Evolutionary conservation across 2,113 vertebrate genomes (phyloP).

Genomic region (Aphyosemion australe): DNA sequence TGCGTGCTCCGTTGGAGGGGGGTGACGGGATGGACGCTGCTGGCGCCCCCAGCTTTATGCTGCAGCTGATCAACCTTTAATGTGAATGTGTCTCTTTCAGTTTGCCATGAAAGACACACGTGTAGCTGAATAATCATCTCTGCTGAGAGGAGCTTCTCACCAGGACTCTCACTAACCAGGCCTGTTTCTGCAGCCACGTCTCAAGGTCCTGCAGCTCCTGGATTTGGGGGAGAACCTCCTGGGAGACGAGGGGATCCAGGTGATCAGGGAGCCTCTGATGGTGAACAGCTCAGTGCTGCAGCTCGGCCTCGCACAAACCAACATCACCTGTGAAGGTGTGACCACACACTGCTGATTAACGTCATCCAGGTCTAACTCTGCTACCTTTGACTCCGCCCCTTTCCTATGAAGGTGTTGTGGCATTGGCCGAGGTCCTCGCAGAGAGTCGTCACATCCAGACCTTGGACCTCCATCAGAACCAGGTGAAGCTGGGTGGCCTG

Average conservation of each 20-base stretch:
- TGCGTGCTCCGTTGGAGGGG: no score
- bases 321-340: slow-evolving; percentile 79
- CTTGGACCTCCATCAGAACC: slow-evolving; percentile 72
- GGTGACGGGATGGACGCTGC: no score
- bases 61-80: no score
- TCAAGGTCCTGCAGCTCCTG: slow-evolving; percentile 72
- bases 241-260: slow-evolving; percentile 71
- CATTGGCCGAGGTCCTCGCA: slow-evolving; percentile 75
- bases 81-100: slow-evolving; percentile 70
- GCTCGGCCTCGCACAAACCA: slow-evolving; percentile 61
- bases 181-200: slow-evolving; percentile 63
- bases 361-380: no score
- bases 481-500: slow-evolving; percentile 61
- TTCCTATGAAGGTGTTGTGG: slow-evolving; percentile 53
- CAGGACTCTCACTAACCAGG: slow-evolving; percentile 1
- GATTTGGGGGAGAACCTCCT: slow-evolving; percentile 74
- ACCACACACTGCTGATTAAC: no score
- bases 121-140: slow-evolving; percentile 47
- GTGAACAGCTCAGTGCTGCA: slow-evolving; percentile 68
- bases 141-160: slow-evolving; percentile 27
- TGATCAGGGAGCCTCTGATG: slow-evolving; percentile 75
- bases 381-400: no score
- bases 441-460: slow-evolving; percentile 53
- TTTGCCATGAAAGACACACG: slow-evolving; percentile 55
- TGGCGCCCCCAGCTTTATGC: slow-evolving; percentile 61